Conservation (phyloP, 2,888 invertebrate genomes). For the Aromia moschata region DNA sequence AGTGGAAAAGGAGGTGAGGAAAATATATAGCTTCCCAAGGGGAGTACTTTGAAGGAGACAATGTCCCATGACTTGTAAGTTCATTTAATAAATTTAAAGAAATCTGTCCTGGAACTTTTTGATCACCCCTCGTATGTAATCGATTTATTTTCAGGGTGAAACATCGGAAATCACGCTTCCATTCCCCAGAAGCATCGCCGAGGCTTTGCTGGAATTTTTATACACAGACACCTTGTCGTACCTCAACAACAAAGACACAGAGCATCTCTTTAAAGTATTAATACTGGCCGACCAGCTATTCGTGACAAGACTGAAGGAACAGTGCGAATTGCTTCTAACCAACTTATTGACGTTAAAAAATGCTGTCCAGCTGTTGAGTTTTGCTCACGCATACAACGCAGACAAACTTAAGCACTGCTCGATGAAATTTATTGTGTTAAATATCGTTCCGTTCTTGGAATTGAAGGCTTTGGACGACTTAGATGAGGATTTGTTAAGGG, state of each 20-base stretch:
- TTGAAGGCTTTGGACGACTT: slow-evolving; percentile 72
- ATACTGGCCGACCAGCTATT: slow-evolving; percentile 84
- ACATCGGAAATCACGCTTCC: slow-evolving; percentile 64
- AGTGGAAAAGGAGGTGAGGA: too few species aligned
- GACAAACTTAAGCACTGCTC: slow-evolving; percentile 75
- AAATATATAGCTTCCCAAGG: too few species aligned
- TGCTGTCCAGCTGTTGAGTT: slow-evolving; percentile 78
- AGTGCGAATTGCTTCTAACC: slow-evolving; percentile 73
- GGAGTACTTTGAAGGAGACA: too few species aligned
- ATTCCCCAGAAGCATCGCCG: slow-evolving; percentile 69
- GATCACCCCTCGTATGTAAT: too few species aligned
- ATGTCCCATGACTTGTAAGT: too few species aligned
- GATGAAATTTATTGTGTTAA: slow-evolving; percentile 81
- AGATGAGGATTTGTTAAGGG: slow-evolving; percentile 69
- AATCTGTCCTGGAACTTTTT: too few species aligned
- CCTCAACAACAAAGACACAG: slow-evolving; percentile 71
- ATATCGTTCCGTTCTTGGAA: slow-evolving; percentile 77
- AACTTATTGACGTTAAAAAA: slow-evolving; percentile 77
- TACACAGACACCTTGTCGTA: slow-evolving; percentile 76
- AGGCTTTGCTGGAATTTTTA: slow-evolving; percentile 77
- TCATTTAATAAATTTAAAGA: too few species aligned
- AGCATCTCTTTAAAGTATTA: slow-evolving; percentile 77
- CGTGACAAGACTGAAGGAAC: slow-evolving; percentile 74
- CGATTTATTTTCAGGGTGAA: slow-evolving; percentile 46
- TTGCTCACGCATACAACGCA: slow-evolving; percentile 81